Percentiles rank a stretch among this genome's conserved stretches.
Evolutionary conservation across 2,888 invertebrate species (phyloP).

Genomic region (Chalcis sispes): DNA sequence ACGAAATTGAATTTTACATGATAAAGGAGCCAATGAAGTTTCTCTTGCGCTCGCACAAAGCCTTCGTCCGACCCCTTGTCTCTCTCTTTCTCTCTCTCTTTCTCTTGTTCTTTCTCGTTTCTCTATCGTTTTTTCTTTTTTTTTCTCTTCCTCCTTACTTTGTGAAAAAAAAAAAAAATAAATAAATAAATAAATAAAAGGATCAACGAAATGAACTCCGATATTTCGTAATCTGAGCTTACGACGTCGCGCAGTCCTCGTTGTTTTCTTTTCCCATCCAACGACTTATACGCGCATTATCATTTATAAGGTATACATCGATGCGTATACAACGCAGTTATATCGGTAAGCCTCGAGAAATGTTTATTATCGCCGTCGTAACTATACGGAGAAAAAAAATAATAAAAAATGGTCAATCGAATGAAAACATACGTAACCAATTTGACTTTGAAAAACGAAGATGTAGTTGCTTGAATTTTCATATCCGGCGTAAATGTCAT

Average conservation of each 20-base stretch:
- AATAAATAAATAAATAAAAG: background rate
- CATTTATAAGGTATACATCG: too few relatives aligned
- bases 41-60: background rate
- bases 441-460: too few relatives aligned
- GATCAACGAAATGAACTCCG: constrained; percentile 27
- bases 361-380: background rate
- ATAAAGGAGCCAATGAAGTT: constrained; percentile 3
- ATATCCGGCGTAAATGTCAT: too few relatives aligned
- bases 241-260: background rate
- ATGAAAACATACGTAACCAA: too few relatives aligned
- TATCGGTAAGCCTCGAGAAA: background rate
- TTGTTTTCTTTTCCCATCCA: background rate
- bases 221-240: constrained; percentile 54
- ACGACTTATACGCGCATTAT: constrained; percentile 1
- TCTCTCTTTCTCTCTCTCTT: background rate
- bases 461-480: too few relatives aligned
- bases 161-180: too few relatives aligned
- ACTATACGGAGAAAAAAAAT: background rate
- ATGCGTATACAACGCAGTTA: too few relatives aligned
- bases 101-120: background rate
- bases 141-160: background rate
- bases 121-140: background rate
- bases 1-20: constrained; percentile 40
- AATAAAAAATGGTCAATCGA: background rate
- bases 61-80: background rate